Conservation (phyloP, 2,797 vertebrate species). For the Nannoperca australis region DNA sequence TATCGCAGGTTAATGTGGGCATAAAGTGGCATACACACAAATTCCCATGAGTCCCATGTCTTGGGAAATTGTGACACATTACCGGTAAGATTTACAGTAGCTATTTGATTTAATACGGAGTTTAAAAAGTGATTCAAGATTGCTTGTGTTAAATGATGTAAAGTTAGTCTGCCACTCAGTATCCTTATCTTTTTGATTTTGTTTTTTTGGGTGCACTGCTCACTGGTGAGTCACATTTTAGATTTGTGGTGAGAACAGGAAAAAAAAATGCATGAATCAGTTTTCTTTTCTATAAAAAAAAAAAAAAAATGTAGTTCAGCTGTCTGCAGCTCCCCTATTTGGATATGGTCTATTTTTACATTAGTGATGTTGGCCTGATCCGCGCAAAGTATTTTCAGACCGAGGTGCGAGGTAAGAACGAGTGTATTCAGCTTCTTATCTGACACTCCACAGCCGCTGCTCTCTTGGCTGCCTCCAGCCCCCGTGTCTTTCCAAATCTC, state of each 20-base stretch:
- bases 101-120: constrained; percentile 12
- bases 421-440: constrained; percentile 65
- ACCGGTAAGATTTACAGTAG: constrained; percentile 7
- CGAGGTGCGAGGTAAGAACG: constrained; percentile 54
- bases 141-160: constrained; percentile 11
- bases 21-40: background rate
- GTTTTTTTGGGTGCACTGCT: background rate
- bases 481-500: constrained; percentile 54
- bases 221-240: constrained; percentile 22
- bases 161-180: constrained; percentile 12
- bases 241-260: constrained; percentile 18
- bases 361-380: constrained; percentile 49
- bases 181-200: constrained; percentile 30
- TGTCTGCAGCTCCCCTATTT: constrained; percentile 45
- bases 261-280: constrained; percentile 22
- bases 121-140: constrained; percentile 7
- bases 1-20: background rate
- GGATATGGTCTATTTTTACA: constrained; percentile 64
- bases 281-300: constrained; percentile 27
- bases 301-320: constrained; percentile 9
- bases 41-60: background rate
- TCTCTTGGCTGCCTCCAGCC: constrained; percentile 55
- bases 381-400: constrained; percentile 62
- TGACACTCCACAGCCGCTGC: constrained; percentile 59
- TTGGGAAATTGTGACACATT: constrained; percentile 8